Evolutionary conservation across 2,797 vertebrate genomes (phyloP), one percentile per base, ranked within the genome.

Genomic region (Mus spretus): DNA sequence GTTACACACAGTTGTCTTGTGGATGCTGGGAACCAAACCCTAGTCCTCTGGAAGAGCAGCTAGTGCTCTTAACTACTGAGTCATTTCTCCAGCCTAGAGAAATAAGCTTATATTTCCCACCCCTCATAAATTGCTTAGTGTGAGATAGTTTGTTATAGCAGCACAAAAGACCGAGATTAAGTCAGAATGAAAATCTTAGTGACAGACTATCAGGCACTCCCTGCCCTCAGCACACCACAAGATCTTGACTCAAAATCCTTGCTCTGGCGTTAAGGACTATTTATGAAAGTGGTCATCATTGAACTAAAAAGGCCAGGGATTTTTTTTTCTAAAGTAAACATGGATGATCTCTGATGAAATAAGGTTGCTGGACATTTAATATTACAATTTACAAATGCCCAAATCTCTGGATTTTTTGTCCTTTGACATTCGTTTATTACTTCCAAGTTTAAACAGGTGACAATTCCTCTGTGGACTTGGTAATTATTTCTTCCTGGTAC

Each of bases 401-500:
- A 85, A 75, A 47, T 91, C 28, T 86, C 70, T 83, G 55, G 24
- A n/a, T 50, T 93, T 92, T 40, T 93, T 74, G 65, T 63, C 40
- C 59, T 88, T 90, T 94, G 74, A 31, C 77, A 94, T 89, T 86
- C 13, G 82, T 63, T 89, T 85, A 82, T 3, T 92, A 70, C 78
- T 96, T 96, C 74, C 20, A 89, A 89, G 11, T 40, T 90, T 93
- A 90, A 75, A 44, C 61, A 92, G 50, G 6, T 83, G 61, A 75
- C 55, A 81, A 74, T 89, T 90, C 34, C 84, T 80, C 84, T 94
- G 44, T 93, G 85, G 47, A 78, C 44, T 53, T 90, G 84, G 63
- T 90, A 92, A 90, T 24, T 85, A 28, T 59, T 83, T 77, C 8
- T 95, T 87, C 91, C 65, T 96, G 61, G 61, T 85, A 9, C 26